Base-by-base conservation (phyloP, 2,797 vertebrate genomes). In the Apogon talboti region DNA sequence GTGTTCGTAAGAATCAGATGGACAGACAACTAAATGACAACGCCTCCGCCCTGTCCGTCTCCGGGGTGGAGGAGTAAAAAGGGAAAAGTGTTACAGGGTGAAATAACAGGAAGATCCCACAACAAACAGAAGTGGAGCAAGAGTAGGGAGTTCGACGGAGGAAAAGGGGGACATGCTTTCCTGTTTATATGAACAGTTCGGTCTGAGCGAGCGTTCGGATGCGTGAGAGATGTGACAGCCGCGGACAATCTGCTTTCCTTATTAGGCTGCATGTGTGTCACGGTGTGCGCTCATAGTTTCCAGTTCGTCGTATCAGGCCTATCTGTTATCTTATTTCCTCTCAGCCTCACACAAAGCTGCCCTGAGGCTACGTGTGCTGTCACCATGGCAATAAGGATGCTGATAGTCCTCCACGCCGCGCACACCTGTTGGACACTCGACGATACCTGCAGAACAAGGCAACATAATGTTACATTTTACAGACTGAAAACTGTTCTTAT, bases 101-200 rank as follows among this genome's bases (percentile, higher is more conserved):
- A 66, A 74, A 64, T 51, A 75, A 77, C 62, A 78, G 66, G 48
- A 55, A 52, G 57, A 21, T 9, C 33, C 50, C 12, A 15, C 1
- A 2, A 21, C 4, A 57, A 44, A 46, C 30, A 52, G 43, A 67
- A 16, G 50, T 7, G n/a, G 42, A 38, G 46, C 45, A 30, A 33
- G 35, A 47, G 11, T 11, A 46, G 61, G 45, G 38, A 72, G 9
- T 2, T 47, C 9, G 57, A 4, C 4, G 12, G 15, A 53, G 46
- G 55, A 69, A 66, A 54, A 48, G 51, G 43, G 16, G 7, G 12
- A 55, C 10, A 13, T 11, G 6, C 7, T 40, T 83, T 83, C 76
- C 81, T 83, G 81, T 87, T 80, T 76, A 78, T 37, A 61, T 7
- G 10, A 46, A 24, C 3, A 49, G 21, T 13, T 35, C 33, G 9